Evolutionary conservation across 2,113 vertebrate genomes (phyloP).

Genomic region (Platanista minor): DNA sequence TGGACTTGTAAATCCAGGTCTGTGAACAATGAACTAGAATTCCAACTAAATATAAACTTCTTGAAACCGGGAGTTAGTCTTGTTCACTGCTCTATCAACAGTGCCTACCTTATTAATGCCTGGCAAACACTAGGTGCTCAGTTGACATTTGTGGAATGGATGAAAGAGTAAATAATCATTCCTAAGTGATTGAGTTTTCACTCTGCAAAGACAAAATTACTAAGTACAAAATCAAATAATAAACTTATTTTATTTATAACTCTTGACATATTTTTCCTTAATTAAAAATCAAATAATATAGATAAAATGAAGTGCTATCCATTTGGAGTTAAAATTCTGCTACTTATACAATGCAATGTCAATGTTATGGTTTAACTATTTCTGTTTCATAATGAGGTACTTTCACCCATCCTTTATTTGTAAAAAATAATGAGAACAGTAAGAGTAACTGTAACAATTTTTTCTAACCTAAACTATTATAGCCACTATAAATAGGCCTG

Average conservation of each 20-base stretch:
- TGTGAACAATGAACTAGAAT: neutral
- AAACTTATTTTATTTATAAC: neutral
- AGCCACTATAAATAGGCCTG: neutral
- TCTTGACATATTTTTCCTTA: neutral
- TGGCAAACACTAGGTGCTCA: neutral
- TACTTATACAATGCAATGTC: neutral
- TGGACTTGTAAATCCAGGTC: neutral
- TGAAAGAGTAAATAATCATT: constrained; percentile 36
- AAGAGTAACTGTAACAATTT: neutral
- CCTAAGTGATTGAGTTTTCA: neutral
- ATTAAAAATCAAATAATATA: neutral
- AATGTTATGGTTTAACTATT: constrained; percentile 1
- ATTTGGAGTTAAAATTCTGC: neutral
- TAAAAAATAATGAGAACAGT: neutral
- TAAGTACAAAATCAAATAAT: neutral
- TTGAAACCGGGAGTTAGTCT: neutral
- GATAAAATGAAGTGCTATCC: neutral
- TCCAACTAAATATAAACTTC: neutral
- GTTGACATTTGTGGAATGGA: neutral
- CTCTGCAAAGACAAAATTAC: neutral
- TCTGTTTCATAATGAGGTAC: neutral
- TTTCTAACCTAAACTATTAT: constrained; percentile 9
- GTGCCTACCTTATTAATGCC: neutral
- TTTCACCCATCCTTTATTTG: neutral
- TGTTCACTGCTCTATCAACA: neutral